These are phyloP conservation scores for Oryctolagus cuniculus DNA, from an alignment of 2,113 vertebrate genomes.

Conservation along the genomic window DNA sequence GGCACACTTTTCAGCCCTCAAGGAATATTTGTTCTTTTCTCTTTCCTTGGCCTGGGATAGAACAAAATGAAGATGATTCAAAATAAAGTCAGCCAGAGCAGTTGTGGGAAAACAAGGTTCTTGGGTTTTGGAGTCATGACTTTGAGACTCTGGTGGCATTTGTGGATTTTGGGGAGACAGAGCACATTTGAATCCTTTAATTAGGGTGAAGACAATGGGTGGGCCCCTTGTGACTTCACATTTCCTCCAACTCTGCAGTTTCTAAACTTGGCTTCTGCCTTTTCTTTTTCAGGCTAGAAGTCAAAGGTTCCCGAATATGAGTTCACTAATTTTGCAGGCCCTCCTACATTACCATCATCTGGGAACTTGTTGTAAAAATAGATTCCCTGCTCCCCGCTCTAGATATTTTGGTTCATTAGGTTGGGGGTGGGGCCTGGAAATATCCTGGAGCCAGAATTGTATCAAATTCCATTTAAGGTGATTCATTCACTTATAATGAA, in stretches of 20 bases:
- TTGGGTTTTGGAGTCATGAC: not conserved
- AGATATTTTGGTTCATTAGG: not conserved
- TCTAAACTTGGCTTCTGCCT: not conserved
- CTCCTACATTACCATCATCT: not conserved
- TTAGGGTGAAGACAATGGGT: not conserved
- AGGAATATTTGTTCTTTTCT: not conserved
- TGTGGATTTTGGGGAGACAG: not conserved
- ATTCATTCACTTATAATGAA: conserved; percentile 4
- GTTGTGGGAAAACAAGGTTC: conserved; percentile 45
- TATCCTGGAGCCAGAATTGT: not conserved
- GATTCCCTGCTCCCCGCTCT: not conserved
- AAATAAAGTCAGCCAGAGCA: not conserved
- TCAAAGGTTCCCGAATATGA: not conserved
- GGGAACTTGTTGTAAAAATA: not conserved
- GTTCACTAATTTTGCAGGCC: not conserved
- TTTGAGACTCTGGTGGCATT: not conserved
- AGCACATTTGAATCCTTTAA: not conserved
- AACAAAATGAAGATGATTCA: not conserved
- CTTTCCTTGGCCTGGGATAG: not conserved
- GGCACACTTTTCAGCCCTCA: not conserved
- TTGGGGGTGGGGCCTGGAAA: not conserved
- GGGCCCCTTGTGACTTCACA: not conserved
- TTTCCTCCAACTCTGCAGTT: not conserved
- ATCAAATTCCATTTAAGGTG: conserved; percentile 39
- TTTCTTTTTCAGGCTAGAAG: not conserved